Base-by-base conservation (phyloP, 1,140 invertebrate species). In the Chironomus tepperi region DNA sequence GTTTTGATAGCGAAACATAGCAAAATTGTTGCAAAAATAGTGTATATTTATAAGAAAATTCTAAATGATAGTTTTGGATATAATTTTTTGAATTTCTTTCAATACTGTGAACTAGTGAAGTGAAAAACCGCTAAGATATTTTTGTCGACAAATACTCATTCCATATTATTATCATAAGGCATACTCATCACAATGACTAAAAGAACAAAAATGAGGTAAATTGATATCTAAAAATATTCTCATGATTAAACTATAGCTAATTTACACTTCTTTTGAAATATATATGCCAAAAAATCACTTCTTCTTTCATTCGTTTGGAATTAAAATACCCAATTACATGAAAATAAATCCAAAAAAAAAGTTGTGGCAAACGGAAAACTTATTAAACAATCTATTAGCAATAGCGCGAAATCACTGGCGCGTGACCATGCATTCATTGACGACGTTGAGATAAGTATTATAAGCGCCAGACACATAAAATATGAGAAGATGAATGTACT, bases 21-120 rank as follows among this genome's bases (percentile, higher is more conserved):
- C 12, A 16, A 19, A 70, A 70, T 70, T 70, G 65, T 70, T 70
- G 65, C 65, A 70, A 70, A 19, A 70, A 70, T 1, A 70, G 65
- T 8, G 5, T 70, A 10, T 70, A 70, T 57, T n/a, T 57, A 57
- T 57, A n/a, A 57, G 47, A 57, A 34, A n/a, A 15, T 57, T 57
- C 12, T 19, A 70, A 70, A 70, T 19, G 19, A 21, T 19, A 70
- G 16, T 18, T 34, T 34, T 34, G 24, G 24, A 34, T 34, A 5
- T 34, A 5, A 70, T 8, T 70, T 70, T 9, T 70, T 18, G 65
- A 70, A n/a, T 57, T 10, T 21, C 19, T 18, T 19, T 70, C 65
- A 70, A 70, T 70, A 10, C 19, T 18, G 65, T 10, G 9, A 70
- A 70, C 19, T 21, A 70, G 65, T 70, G 16, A 70, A 70, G 65